Base-by-base conservation (phyloP, 53 echinoderm and acorn worm genomes). In the Hippasteria phrygiana region DNA sequence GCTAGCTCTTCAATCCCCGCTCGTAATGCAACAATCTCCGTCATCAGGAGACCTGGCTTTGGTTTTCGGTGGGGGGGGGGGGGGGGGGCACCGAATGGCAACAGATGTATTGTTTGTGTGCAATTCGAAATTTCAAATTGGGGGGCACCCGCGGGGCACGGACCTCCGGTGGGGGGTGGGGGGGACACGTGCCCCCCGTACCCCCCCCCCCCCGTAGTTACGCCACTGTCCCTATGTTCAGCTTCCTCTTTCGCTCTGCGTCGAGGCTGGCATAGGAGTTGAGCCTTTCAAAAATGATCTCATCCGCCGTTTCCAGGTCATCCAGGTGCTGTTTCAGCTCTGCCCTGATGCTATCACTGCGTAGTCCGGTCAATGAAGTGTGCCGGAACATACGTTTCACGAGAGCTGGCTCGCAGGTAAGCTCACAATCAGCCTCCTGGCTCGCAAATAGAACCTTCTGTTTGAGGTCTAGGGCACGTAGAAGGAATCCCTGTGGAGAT, bases 401-500 rank as follows among this genome's bases (percentile, higher is more conserved):
- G 11, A 82, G 77, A 1, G 59, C n/a, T 1, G 54, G 40, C 18
- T 75, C 54, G 43, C 87, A 92, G 28, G 13, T 55, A 20, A 92
- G 41, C 1, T 40, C 4, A 20, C 74, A 55, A 4, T 65, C 46
- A 0, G 71, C 92, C 39, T 80, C 82, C 12, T 62, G 20, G 8
- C 88, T 88, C 0, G 92, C 80, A 10, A 88, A 63, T 27, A 71
- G 8, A 33, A 89, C 73, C 87, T 86, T 89, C 48, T 94, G 94
- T 22, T 88, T 56, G 0, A 94, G 59, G 74, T 90, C 90, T 53
- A 95, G 67, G 12, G 80, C 75, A 18, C 95, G 51, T 4, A 93
- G 72, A 4, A 93, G 83, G 37, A 93, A 95, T 8, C 81, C 88
- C 27, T 93, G 93, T 26, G 88, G 38, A n/a, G 91, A 56, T 67